These are phyloP conservation scores for Pycnomerus fuliginosus DNA, from an alignment of 2,888 invertebrate genomes.

Conservation along the genomic window DNA sequence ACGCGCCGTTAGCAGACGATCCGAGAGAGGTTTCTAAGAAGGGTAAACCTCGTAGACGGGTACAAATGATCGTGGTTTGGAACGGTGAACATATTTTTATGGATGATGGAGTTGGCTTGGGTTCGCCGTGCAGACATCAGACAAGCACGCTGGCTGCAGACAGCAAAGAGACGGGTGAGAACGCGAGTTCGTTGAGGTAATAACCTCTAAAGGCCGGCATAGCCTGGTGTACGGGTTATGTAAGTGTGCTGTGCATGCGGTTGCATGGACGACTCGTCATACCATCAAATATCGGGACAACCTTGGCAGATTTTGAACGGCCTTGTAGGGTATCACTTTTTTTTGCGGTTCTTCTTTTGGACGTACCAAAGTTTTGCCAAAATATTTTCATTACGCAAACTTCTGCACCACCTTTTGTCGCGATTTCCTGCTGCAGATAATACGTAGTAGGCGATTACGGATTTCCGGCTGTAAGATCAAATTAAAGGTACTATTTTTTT, in stretches of 20 bases:
- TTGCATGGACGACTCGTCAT: conserved; percentile 19
- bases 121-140: conserved; percentile 18
- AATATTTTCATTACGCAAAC: too few relatives aligned
- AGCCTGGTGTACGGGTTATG: conserved; percentile 19
- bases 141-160: conserved; percentile 20
- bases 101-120: not conserved
- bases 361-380: too few relatives aligned
- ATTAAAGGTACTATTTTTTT: too few relatives aligned
- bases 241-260: conserved; percentile 23
- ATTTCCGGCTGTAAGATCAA: too few relatives aligned
- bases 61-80: not conserved
- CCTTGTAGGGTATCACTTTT: conserved; percentile 3
- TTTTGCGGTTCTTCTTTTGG: too few relatives aligned
- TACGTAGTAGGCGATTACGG: too few relatives aligned
- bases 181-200: conserved; percentile 26
- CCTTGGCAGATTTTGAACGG: conserved; percentile 11
- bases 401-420: too few relatives aligned
- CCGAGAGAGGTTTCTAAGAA: too few relatives aligned
- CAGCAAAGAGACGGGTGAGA: conserved; percentile 25
- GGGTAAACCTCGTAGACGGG: too few relatives aligned
- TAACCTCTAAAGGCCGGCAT: conserved; percentile 27
- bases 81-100: not conserved
- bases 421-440: too few relatives aligned
- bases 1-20: too few relatives aligned
- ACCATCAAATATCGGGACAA: too few relatives aligned